Percentiles rank a stretch among this genome's conserved stretches.
Evolutionary conservation across 1,140 invertebrate species (phyloP).

Genomic region (Drosophila mauritiana): DNA sequence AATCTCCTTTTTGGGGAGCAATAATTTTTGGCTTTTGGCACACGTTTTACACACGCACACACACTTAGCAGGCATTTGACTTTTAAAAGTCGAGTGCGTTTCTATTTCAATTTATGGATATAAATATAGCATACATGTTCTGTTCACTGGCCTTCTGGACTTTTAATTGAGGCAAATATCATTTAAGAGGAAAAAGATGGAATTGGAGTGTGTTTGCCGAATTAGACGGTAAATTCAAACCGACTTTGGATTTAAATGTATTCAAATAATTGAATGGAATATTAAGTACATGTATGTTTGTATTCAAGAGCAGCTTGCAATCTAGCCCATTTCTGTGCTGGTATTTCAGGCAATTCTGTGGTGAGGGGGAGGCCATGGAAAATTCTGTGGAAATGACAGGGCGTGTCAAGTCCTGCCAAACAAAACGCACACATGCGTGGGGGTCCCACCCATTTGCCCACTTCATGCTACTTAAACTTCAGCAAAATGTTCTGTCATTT

Average conservation of each 20-base stretch:
- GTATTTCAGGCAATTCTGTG: neutral
- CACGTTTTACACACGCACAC: slow-evolving; percentile 23
- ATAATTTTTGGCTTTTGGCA: slow-evolving; percentile 61
- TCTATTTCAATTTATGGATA: slow-evolving; percentile 35
- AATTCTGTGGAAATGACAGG: slow-evolving; percentile 67
- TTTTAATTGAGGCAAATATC: slow-evolving; percentile 48
- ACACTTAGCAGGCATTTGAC: slow-evolving; percentile 48
- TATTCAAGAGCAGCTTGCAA: slow-evolving; percentile 7
- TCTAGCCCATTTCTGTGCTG: slow-evolving; percentile 9
- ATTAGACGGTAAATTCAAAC: slow-evolving; percentile 36
- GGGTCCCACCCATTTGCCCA: slow-evolving; percentile 7
- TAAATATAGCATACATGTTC: slow-evolving; percentile 39
- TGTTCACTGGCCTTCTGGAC: slow-evolving; percentile 29
- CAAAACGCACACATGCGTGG: slow-evolving; percentile 49
- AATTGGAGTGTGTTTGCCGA: neutral
- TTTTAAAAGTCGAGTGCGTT: slow-evolving; percentile 39
- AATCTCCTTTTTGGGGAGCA: slow-evolving; percentile 34
- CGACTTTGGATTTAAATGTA: slow-evolving; percentile 22
- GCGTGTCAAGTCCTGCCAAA: slow-evolving; percentile 60
- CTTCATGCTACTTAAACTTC: slow-evolving; percentile 68
- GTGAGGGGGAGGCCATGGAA: neutral
- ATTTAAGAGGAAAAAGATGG: slow-evolving; percentile 15
- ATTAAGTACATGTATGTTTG: slow-evolving; percentile 16
- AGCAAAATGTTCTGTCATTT: slow-evolving; percentile 75
- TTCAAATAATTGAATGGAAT: slow-evolving; percentile 30